phyloP scores from a whole-genome alignment of 2,888 invertebrate species.

The Phalera bucephala region DNA sequence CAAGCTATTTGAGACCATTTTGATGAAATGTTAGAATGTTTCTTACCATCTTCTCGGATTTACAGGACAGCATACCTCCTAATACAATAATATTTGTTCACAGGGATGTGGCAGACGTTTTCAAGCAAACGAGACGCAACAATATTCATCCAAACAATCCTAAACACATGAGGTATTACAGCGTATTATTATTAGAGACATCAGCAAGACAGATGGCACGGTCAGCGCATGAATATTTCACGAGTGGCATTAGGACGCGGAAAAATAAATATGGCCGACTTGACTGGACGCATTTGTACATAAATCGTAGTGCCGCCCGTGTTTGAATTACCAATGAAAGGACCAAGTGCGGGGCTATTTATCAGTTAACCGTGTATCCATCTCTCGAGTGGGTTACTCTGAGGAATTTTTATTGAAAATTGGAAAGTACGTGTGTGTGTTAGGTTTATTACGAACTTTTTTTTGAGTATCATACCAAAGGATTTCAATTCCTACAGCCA shows the following conservation, averaged over 20 bases:
- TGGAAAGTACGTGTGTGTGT: constrained; percentile 12
- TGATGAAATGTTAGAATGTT: no score
- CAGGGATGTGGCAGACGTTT: no score
- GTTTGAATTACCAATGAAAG: constrained; percentile 61
- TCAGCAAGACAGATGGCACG: constrained; percentile 70
- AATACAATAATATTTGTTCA: no score
- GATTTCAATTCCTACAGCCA: no score
- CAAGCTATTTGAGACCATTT: no score
- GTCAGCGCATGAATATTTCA: constrained; percentile 80
- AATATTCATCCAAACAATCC: neutral
- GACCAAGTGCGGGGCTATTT: constrained; percentile 51
- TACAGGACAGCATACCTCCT: no score
- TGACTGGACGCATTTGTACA: constrained; percentile 74
- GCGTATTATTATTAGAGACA: constrained; percentile 65
- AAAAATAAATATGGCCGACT: constrained; percentile 78
- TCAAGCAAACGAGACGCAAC: no score
- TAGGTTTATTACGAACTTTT: constrained; percentile 7
- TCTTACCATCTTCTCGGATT: no score
- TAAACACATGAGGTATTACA: constrained; percentile 45
- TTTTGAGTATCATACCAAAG: constrained; percentile 2
- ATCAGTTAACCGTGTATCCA: constrained; percentile 67
- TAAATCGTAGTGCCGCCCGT: constrained; percentile 73
- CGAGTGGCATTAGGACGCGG: constrained; percentile 72
- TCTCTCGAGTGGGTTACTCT: constrained; percentile 41
- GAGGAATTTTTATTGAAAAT: constrained; percentile 64